These are phyloP conservation scores for Phyllopteryx taeniolatus DNA, from an alignment of 2,113 vertebrate genomes.

Conservation along the genomic window DNA sequence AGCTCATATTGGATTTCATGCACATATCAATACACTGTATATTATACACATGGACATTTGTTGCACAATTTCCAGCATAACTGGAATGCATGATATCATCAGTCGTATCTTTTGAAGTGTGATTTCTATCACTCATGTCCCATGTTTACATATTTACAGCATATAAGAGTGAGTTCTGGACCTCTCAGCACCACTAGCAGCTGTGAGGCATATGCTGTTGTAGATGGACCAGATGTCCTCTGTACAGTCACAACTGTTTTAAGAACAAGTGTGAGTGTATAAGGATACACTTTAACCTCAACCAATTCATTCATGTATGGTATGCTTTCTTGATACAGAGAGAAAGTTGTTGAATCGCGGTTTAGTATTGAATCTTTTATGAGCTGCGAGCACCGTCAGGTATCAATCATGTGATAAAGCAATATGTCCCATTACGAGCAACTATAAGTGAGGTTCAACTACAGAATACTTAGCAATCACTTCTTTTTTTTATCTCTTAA, in stretches of 20 bases:
- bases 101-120: conserved; percentile 1
- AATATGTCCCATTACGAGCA: conserved; percentile 12
- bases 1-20: too few species aligned
- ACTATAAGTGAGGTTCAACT: conserved; percentile 16
- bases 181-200: conserved; percentile 32
- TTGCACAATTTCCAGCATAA: background rate
- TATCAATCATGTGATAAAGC: background rate
- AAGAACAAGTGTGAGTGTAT: background rate
- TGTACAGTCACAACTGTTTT: background rate
- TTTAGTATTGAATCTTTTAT: conserved; percentile 4
- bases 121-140: background rate
- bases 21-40: too few species aligned
- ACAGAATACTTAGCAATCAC: conserved; percentile 10
- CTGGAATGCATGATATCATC: background rate
- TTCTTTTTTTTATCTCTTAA: conserved; percentile 17
- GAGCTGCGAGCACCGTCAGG: conserved; percentile 1
- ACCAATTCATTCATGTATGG: background rate
- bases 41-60: background rate
- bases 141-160: conserved; percentile 33
- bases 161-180: conserved; percentile 21
- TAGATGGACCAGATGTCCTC: conserved; percentile 14
- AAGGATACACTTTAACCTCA: background rate
- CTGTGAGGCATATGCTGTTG: conserved; percentile 46
- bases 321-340: background rate
- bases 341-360: conserved; percentile 1